These are phyloP conservation scores for Octonoba sinensis DNA, from an alignment of 2,888 invertebrate genomes.

Conservation along the genomic window DNA sequence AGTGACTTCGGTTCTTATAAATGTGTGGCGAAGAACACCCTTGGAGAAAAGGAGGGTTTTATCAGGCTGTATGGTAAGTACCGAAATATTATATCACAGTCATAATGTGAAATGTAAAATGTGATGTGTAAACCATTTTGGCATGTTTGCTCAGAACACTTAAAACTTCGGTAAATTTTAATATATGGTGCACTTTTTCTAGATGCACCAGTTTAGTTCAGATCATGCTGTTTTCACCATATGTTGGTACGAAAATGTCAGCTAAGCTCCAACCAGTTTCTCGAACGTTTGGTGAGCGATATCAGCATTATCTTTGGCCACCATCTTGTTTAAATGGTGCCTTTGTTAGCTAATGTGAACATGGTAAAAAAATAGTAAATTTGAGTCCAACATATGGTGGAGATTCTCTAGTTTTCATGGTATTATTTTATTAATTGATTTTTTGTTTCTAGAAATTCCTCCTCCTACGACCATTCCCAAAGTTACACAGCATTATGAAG, in stretches of 20 bases:
- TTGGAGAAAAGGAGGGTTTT: conserved; percentile 65
- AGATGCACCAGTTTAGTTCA: too few relatives aligned
- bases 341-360: too few relatives aligned
- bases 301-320: too few relatives aligned
- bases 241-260: too few relatives aligned
- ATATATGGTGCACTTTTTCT: too few relatives aligned
- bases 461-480: conserved; percentile 56
- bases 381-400: too few relatives aligned
- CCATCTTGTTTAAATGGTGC: too few relatives aligned
- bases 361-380: too few relatives aligned
- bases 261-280: too few relatives aligned
- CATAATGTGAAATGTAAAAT: background rate
- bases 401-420: too few relatives aligned
- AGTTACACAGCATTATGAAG: conserved; percentile 57
- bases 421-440: background rate
- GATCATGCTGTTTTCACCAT: too few relatives aligned
- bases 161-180: background rate
- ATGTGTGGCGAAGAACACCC: conserved; percentile 61
- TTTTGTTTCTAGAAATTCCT: conserved; percentile 53
- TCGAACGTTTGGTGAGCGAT: too few relatives aligned
- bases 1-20: conserved; percentile 64
- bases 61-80: conserved; percentile 61
- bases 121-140: background rate
- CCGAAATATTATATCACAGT: background rate
- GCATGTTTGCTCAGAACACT: background rate